Percentiles rank a stretch among this genome's conserved stretches.
Evolutionary conservation across 2,113 vertebrate genomes (phyloP).

Genomic region (Sardina pilchardus): DNA sequence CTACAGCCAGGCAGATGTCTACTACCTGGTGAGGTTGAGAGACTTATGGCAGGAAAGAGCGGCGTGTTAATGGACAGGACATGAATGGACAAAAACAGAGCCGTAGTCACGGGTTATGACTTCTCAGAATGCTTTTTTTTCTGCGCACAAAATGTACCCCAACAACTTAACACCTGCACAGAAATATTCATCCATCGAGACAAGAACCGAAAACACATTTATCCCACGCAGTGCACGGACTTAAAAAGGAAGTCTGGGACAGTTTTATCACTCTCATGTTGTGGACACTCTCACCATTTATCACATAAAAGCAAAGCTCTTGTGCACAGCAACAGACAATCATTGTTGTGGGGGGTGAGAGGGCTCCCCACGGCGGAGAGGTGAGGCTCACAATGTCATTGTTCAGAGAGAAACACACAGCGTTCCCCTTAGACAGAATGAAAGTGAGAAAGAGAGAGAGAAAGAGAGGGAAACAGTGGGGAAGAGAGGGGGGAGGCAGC

Average conservation of each 20-base stretch:
- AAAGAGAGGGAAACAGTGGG: background rate
- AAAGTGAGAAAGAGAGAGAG: background rate
- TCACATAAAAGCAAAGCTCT: background rate
- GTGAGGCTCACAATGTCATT: background rate
- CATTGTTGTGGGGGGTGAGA: background rate
- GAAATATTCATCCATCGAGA: background rate
- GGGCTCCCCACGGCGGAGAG: background rate
- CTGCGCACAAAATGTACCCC: background rate
- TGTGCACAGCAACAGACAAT: background rate
- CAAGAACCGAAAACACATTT: background rate
- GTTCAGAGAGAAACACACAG: background rate
- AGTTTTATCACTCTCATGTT: slow-evolving; percentile 5
- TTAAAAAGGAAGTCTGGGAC: slow-evolving; percentile 2
- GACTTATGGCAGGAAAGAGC: slow-evolving; percentile 65
- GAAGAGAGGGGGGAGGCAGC: background rate
- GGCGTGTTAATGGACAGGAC: slow-evolving; percentile 40
- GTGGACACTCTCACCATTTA: background rate
- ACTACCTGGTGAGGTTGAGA: slow-evolving; percentile 49
- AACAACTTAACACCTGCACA: background rate
- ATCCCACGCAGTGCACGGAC: background rate
- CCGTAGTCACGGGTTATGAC: slow-evolving; percentile 27
- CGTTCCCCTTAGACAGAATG: background rate
- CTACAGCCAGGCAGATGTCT: slow-evolving; percentile 26
- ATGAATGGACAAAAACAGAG: slow-evolving; percentile 50
- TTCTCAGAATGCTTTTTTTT: background rate